Percentiles rank a stretch among this genome's conserved stretches.
Evolutionary conservation across 2,888 invertebrate genomes (phyloP).

Genomic region (Campoletis raptor): DNA sequence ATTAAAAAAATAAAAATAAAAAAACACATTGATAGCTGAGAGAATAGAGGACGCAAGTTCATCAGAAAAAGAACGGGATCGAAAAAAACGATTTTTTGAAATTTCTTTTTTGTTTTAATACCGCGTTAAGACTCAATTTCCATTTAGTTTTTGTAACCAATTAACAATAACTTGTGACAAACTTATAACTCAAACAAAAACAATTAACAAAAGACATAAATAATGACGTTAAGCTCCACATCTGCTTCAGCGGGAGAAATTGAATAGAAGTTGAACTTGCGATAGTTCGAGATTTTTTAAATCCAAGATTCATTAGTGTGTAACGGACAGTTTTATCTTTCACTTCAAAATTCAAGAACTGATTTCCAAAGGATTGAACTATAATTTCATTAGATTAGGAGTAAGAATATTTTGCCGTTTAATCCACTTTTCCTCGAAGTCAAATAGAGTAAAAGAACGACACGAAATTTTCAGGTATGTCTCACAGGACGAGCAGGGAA

Average conservation of each 20-base stretch:
- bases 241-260: neutral
- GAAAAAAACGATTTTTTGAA: neutral
- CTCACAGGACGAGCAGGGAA: neutral
- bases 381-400: neutral
- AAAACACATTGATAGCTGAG: neutral
- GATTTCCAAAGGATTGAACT: neutral
- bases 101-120: neutral
- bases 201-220: neutral
- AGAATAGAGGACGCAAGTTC: neutral
- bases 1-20: neutral
- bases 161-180: neutral
- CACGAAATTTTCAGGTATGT: neutral
- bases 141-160: neutral
- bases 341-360: neutral
- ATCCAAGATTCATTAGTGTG: neutral
- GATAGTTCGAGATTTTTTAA: neutral
- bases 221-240: neutral
- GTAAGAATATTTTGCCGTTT: neutral
- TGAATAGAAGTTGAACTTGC: neutral
- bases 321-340: neutral
- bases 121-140: neutral
- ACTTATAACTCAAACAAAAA: too few relatives aligned
- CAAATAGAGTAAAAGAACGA: neutral
- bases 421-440: neutral
- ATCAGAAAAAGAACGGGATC: neutral